Base-by-base conservation (phyloP, 2,797 vertebrate species). In the Parambassis ranga region DNA sequence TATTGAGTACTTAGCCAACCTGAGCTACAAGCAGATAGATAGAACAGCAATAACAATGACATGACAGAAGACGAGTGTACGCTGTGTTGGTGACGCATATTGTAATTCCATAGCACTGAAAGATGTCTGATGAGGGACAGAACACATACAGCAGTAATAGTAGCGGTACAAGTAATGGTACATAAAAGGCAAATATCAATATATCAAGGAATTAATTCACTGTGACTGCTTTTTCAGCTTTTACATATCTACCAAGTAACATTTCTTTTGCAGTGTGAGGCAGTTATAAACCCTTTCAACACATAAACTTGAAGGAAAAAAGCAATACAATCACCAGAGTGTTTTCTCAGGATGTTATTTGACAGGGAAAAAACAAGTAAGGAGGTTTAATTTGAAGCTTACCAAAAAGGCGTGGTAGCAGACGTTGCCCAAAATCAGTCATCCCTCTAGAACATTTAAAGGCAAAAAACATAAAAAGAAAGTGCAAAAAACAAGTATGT, bases 11-110 rank as follows among this genome's bases (percentile, higher is more conserved):
- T 87, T 79, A 81, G 87, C 89, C 86, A 79, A 89, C 89, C 90
- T 90, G 89, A 91, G 90, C 89, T 88, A 92, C 88, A 90, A 89
- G 89, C 87, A 82, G 83, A 87, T 52, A 81, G 74, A 78, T 70
- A 84, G 74, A 80, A 84, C 71, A 85, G 84, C 71, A 56, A 83
- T 70, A 80, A 88, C 66, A 56, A 69, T 85, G 79, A 85, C 65
- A 67, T 75, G 79, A 85, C 65, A 82, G 57, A 66, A 69, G 81
- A 81, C 75, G 50, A 31, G 63, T 74, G 76, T 65, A 65, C 36
- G 83, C 65, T 35, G 72, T 70, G 80, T 72, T 27, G 46, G 66
- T 77, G 81, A 76, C 41, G 64, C 44, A 31, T 65, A 57, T 37
- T 76, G 75, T 77, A 78, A 79, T 79, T 78, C 41, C 62, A 80